phyloP scores from a whole-genome alignment of 1,140 invertebrate genomes.

The Metaphire vulgaris region DNA sequence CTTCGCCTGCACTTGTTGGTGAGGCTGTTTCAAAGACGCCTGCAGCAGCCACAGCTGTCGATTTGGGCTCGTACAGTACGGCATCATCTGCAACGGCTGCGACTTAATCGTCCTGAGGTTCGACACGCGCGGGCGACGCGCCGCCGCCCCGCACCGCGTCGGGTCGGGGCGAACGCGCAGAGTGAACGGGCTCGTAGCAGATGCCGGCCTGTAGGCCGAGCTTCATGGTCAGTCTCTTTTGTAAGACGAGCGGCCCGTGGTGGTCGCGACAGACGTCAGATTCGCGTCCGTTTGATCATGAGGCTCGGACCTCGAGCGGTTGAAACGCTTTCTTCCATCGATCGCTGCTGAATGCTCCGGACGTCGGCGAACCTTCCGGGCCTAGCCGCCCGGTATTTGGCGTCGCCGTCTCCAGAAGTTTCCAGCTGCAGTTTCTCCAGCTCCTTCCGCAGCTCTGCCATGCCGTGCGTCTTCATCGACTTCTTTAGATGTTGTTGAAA shows the following conservation, averaged over 20 bases:
- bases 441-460: slow-evolving; percentile 70
- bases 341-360: neutral
- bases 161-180: neutral
- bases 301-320: neutral
- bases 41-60: neutral
- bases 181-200: neutral
- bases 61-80: neutral
- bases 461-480: slow-evolving; percentile 67
- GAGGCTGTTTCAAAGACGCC: neutral
- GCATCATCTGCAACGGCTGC: neutral
- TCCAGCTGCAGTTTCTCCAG: slow-evolving; percentile 61
- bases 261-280: neutral
- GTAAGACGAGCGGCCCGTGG: neutral
- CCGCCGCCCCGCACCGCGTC: neutral
- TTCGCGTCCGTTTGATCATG: neutral
- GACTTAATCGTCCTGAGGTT: neutral
- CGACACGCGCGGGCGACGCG: neutral
- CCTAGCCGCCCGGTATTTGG: neutral
- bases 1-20: no score
- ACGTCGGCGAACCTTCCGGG: neutral
- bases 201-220: no score
- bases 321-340: neutral
- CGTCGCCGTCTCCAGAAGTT: neutral
- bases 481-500: slow-evolving; percentile 69
- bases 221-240: neutral